A percentile compares a stretch with the other conserved stretches of the same genome.
Evolutionary conservation across 2,113 vertebrate genomes (phyloP).

Genomic region (Mirza zaza): DNA sequence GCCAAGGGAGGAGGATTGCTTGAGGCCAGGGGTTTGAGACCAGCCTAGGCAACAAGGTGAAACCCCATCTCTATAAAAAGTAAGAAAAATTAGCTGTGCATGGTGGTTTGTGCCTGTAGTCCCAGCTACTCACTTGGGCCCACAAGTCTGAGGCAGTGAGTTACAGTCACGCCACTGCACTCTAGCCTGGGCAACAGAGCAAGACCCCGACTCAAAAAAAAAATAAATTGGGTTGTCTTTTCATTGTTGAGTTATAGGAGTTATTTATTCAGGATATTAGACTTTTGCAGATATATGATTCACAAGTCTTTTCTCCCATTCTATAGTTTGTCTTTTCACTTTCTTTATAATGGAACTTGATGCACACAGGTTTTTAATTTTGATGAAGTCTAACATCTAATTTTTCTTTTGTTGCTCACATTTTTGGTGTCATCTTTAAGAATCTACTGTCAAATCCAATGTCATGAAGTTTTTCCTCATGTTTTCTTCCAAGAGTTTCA

Average conservation of each 20-base stretch:
- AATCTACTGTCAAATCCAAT: background rate
- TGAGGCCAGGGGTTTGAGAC: no score
- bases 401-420: background rate
- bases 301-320: background rate
- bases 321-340: background rate
- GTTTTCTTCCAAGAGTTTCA: background rate
- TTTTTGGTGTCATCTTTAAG: background rate
- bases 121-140: no score
- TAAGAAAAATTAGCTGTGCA: no score
- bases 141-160: no score
- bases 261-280: background rate
- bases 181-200: no score
- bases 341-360: background rate
- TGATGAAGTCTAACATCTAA: background rate
- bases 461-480: background rate
- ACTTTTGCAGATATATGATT: background rate
- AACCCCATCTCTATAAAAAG: no score
- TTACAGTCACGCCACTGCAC: no score
- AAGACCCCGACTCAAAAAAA: no score
- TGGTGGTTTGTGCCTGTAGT: no score
- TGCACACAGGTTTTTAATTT: background rate
- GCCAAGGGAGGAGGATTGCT: no score
- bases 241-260: background rate
- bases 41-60: no score
- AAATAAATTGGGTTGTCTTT: background rate